phyloP scores from a whole-genome alignment of 1,140 invertebrate genomes.

The Cotesia glomerata region DNA sequence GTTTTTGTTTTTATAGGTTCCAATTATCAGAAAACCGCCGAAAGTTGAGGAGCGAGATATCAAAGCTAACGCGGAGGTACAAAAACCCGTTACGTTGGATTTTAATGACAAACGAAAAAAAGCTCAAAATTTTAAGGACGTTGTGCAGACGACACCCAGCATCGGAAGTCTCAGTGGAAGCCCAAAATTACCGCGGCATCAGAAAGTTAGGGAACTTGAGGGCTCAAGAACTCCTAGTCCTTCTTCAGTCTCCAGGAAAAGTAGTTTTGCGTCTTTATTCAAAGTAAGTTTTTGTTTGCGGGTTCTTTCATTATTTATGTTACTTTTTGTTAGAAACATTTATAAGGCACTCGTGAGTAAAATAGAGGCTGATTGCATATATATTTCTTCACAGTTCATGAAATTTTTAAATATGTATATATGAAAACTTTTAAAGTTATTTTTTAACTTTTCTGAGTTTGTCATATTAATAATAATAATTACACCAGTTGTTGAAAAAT shows the following conservation, averaged over 20 bases:
- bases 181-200: slow-evolving; percentile 54
- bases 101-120: slow-evolving; percentile 55
- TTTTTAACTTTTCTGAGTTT: too few species aligned
- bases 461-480: too few species aligned
- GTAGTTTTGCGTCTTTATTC: slow-evolving; percentile 80
- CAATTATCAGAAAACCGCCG: slow-evolving; percentile 45
- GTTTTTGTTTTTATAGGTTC: slow-evolving; percentile 38
- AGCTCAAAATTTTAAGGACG: slow-evolving; percentile 51
- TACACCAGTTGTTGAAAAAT: too few species aligned
- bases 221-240: slow-evolving; percentile 66
- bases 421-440: too few species aligned
- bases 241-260: slow-evolving; percentile 73
- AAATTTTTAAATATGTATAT: too few species aligned
- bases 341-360: too few species aligned
- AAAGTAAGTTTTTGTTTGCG: slow-evolving; percentile 66
- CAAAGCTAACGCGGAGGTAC: slow-evolving; percentile 41
- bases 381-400: too few species aligned
- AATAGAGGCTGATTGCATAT: too few species aligned
- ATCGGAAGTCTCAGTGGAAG: slow-evolving; percentile 43
- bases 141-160: slow-evolving; percentile 48
- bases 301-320: not conserved
- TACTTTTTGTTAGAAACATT: not conserved
- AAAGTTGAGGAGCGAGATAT: slow-evolving; percentile 2
- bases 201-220: slow-evolving; percentile 59
- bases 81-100: slow-evolving; percentile 55